phyloP scores from a whole-genome alignment of 2,888 invertebrate species.

The Phlogophora meticulosa region DNA sequence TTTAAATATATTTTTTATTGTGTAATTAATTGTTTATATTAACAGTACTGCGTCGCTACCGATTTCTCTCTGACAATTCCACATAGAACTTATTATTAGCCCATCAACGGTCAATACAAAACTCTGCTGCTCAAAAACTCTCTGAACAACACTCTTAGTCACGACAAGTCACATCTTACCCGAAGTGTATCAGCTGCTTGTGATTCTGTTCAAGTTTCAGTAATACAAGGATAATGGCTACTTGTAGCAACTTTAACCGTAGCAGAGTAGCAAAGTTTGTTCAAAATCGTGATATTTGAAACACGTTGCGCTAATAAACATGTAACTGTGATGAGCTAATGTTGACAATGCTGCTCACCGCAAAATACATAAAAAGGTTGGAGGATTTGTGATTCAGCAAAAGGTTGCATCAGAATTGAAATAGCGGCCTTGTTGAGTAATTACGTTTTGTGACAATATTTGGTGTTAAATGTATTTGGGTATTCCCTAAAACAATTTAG shows the following conservation, averaged over 20 bases:
- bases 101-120: not conserved
- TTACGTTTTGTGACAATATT: slow-evolving; percentile 13
- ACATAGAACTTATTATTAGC: too few species aligned
- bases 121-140: not conserved
- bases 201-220: slow-evolving; percentile 42
- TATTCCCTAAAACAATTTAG: slow-evolving; percentile 21
- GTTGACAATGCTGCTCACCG: slow-evolving; percentile 40
- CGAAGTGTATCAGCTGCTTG: slow-evolving; percentile 27
- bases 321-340: slow-evolving; percentile 31
- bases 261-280: slow-evolving; percentile 19
- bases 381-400: slow-evolving; percentile 34
- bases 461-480: not conserved
- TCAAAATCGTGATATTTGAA: slow-evolving; percentile 38
- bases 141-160: not conserved
- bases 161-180: slow-evolving; percentile 10
- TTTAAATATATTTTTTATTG: too few species aligned
- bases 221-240: slow-evolving; percentile 41
- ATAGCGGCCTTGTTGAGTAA: slow-evolving; percentile 27
- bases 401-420: slow-evolving; percentile 31
- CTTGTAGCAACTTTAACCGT: not conserved
- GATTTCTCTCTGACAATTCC: not conserved
- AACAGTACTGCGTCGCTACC: too few species aligned
- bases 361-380: slow-evolving; percentile 25
- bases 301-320: slow-evolving; percentile 23
- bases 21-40: too few species aligned